Conservation (phyloP, 1,140 invertebrate species). For the Whitmania pigra region DNA sequence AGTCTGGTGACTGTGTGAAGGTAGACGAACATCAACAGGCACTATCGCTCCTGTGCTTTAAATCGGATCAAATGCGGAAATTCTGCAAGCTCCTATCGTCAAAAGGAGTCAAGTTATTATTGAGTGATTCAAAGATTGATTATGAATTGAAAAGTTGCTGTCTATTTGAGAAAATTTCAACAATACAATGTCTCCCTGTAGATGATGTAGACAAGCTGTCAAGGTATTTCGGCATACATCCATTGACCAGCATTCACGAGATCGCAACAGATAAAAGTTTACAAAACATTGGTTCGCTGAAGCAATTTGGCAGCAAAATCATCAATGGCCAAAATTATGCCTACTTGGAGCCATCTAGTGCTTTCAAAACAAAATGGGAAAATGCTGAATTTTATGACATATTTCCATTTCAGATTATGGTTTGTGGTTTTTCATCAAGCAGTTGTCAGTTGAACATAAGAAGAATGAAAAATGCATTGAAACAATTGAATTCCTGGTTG, state of each 20-base stretch:
- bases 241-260: neutral
- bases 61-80: neutral
- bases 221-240: neutral
- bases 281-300: no score
- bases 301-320: neutral
- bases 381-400: no score
- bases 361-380: no score
- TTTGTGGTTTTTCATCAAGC: no score
- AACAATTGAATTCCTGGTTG: no score
- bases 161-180: neutral
- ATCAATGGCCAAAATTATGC: constrained; percentile 2
- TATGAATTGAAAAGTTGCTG: no score
- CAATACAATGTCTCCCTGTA: constrained; percentile 6
- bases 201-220: neutral
- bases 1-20: no score
- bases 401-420: no score
- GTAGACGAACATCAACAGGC: no score
- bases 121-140: neutral
- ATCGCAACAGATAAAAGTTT: neutral
- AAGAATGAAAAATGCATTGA: no score
- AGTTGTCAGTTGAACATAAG: no score
- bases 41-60: neutral
- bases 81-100: neutral
- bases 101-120: neutral
- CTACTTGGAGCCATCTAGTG: neutral